Evolutionary conservation across 2,113 vertebrate species (phyloP).

Genomic region (mouse (Mus musculus)): DNA sequence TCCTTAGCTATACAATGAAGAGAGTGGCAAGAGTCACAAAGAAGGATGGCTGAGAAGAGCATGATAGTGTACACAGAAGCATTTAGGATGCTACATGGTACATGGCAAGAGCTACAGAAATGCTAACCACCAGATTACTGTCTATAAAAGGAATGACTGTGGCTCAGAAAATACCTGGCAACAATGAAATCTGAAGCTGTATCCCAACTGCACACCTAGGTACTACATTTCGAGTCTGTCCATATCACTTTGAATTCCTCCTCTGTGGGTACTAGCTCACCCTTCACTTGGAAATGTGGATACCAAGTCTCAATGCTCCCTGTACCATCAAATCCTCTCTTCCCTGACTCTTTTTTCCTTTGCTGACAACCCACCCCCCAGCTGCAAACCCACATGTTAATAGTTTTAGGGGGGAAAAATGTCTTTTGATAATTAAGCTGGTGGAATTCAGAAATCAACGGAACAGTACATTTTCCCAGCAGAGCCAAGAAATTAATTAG

Average conservation of each 20-base stretch:
- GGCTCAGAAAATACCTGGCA: slow-evolving; percentile 28
- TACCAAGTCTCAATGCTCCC: background rate
- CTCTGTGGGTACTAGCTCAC: background rate
- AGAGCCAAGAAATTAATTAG: slow-evolving; percentile 91
- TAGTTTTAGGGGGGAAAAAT: slow-evolving; percentile 83
- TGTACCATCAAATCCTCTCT: background rate
- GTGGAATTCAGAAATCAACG: slow-evolving; percentile 89
- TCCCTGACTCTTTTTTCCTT: slow-evolving; percentile 11
- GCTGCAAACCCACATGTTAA: slow-evolving; percentile 85
- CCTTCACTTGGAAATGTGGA: background rate
- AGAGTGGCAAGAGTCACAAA: background rate
- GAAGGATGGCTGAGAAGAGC: background rate
- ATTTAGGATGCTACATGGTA: background rate
- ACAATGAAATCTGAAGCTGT: background rate
- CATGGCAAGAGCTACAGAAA: slow-evolving; percentile 21
- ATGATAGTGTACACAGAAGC: background rate
- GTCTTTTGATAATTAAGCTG: slow-evolving; percentile 89
- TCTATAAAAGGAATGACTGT: background rate
- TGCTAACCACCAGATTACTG: background rate
- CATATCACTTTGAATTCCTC: background rate
- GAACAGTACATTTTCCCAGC: slow-evolving; percentile 88
- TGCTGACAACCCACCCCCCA: slow-evolving; percentile 70
- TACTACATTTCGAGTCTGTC: background rate
- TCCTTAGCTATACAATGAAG: slow-evolving; percentile 15
- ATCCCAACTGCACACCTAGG: background rate